A percentile compares a stretch with the other conserved stretches of the same genome.
Evolutionary conservation across 2,888 invertebrate species (phyloP).

Genomic region (Tetranychus piercei): DNA sequence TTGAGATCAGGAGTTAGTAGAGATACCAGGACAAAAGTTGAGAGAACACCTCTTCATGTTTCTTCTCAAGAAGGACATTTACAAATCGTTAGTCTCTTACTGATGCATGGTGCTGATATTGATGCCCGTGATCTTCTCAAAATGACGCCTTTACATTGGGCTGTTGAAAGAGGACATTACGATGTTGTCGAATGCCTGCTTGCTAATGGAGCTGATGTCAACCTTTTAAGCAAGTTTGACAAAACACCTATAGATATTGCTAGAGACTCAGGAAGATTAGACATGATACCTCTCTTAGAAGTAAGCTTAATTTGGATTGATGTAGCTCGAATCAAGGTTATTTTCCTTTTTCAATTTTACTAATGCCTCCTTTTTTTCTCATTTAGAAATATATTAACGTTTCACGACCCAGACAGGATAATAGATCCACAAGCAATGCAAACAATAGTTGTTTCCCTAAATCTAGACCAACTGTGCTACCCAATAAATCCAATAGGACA

Average conservation of each 20-base stretch:
- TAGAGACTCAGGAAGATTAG: constrained; percentile 41
- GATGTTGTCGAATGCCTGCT: constrained; percentile 50
- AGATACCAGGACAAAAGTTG: constrained; percentile 76
- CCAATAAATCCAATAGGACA: constrained; percentile 18
- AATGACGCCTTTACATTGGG: constrained; percentile 90
- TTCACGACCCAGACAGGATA: constrained; percentile 9
- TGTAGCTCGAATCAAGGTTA: not conserved
- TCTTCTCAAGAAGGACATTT: constrained; percentile 67
- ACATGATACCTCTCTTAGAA: constrained; percentile 33
- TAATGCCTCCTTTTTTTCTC: not conserved
- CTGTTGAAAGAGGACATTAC: constrained; percentile 58
- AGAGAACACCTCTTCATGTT: constrained; percentile 72
- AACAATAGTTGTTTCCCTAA: constrained; percentile 4
- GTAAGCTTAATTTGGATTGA: constrained; percentile 15
- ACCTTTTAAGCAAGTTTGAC: constrained; percentile 50
- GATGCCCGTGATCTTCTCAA: constrained; percentile 58
- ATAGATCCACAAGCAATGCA: constrained; percentile 2
- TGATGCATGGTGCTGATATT: constrained; percentile 50
- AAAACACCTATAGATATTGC: constrained; percentile 51
- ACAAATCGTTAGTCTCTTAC: constrained; percentile 48
- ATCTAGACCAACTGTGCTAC: constrained; percentile 16
- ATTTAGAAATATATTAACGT: constrained; percentile 13
- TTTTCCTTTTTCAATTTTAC: not conserved
- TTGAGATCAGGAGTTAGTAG: constrained; percentile 66
- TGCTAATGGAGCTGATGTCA: constrained; percentile 51